phyloP scores from a whole-genome alignment of 2,888 invertebrate genomes.

The Acronicta aceris region DNA sequence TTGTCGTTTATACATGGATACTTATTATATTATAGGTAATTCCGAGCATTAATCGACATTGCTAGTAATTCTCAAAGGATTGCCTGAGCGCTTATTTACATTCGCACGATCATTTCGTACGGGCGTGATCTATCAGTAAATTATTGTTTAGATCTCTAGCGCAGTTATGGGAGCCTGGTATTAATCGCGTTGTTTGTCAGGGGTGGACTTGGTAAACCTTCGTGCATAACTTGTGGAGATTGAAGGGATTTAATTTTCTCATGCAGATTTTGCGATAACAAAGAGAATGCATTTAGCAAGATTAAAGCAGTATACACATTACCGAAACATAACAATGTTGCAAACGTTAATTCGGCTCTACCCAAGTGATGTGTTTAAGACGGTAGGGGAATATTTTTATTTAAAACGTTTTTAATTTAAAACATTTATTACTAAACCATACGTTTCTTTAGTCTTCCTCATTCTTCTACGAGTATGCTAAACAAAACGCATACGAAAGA shows the following conservation, averaged over 20 bases:
- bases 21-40: too few species aligned
- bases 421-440: too few species aligned
- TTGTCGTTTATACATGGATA: too few species aligned
- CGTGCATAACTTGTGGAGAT: constrained; percentile 45
- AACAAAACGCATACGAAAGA: constrained; percentile 3
- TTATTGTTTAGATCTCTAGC: constrained; percentile 28
- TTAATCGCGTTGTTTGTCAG: constrained; percentile 10
- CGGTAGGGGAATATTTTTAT: too few species aligned
- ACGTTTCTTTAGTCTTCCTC: neutral
- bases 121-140: constrained; percentile 44
- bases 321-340: too few species aligned
- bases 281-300: neutral
- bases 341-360: too few species aligned
- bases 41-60: neutral
- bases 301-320: neutral
- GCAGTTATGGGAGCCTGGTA: constrained; percentile 12
- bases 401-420: too few species aligned
- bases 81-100: neutral
- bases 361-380: too few species aligned
- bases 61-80: neutral
- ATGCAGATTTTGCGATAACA: neutral
- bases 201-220: constrained; percentile 14
- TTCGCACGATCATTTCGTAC: neutral
- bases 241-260: constrained; percentile 14
- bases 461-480: neutral